Conservation (phyloP, 2,113 vertebrate species). For the Paedocypris sp. region DNA sequence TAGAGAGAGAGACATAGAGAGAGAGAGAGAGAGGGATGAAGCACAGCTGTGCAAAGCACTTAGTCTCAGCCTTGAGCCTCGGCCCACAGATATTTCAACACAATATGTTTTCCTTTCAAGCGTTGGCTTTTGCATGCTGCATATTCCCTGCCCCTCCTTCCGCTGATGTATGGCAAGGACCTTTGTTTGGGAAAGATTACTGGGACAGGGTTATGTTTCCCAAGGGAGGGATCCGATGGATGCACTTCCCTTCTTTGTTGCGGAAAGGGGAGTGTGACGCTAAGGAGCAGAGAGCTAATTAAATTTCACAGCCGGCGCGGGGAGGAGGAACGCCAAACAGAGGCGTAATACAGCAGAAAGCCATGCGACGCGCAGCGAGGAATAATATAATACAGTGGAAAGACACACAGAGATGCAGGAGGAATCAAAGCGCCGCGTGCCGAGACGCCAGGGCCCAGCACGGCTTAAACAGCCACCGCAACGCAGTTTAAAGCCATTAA, state of each 20-base stretch:
- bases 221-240: slow-evolving; percentile 67
- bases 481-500: background rate
- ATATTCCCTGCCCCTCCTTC: slow-evolving; percentile 36
- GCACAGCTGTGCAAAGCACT: slow-evolving; percentile 27
- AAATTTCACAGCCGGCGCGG: slow-evolving; percentile 71
- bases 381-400: background rate
- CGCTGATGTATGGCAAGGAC: slow-evolving; percentile 56
- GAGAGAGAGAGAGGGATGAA: slow-evolving; percentile 23
- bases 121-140: slow-evolving; percentile 25
- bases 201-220: slow-evolving; percentile 70
- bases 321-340: slow-evolving; percentile 45
- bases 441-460: background rate
- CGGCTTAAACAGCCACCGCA: background rate
- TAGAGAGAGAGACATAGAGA: background rate
- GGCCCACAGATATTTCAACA: slow-evolving; percentile 32
- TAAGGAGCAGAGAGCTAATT: slow-evolving; percentile 65
- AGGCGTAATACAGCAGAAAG: slow-evolving; percentile 24
- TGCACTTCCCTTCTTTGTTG: slow-evolving; percentile 65
- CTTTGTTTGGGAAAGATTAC: slow-evolving; percentile 69
- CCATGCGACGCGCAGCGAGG: slow-evolving; percentile 14
- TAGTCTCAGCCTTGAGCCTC: slow-evolving; percentile 31
- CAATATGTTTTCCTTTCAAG: slow-evolving; percentile 25
- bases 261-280: slow-evolving; percentile 47
- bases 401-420: slow-evolving; percentile 3
- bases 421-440: background rate